phyloP scores from a whole-genome alignment of 2,113 vertebrate species.

The Carassius gibelio region DNA sequence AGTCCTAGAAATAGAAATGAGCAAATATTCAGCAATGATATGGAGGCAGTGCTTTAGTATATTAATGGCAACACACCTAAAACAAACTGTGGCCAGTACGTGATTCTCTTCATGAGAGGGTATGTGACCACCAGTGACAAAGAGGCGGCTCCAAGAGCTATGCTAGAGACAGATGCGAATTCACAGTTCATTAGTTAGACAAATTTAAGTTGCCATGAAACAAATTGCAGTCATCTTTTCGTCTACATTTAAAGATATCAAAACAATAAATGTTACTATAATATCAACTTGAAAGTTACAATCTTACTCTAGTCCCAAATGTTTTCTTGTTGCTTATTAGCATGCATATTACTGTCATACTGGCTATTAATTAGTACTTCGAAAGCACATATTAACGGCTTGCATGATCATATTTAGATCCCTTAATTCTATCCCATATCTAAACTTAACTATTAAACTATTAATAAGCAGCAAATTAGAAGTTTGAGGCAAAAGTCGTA shows the following conservation, averaged over 20 bases:
- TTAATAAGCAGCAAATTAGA: not conserved
- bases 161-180: constrained; percentile 71
- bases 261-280: not conserved
- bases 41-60: not conserved
- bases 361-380: no score
- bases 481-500: not conserved
- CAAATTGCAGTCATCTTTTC: not conserved
- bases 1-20: not conserved
- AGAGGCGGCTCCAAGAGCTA: constrained; percentile 86
- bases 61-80: constrained; percentile 77
- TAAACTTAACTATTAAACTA: not conserved
- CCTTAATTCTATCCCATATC: not conserved
- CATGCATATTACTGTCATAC: not conserved
- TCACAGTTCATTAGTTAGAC: not conserved
- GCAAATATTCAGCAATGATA: not conserved
- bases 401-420: not conserved
- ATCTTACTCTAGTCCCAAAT: not conserved
- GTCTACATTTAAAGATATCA: not conserved
- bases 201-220: not conserved
- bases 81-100: constrained; percentile 91
- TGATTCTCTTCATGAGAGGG: constrained; percentile 95
- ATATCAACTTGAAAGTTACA: not conserved
- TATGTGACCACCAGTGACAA: constrained; percentile 88
- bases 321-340: not conserved
- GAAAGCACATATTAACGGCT: not conserved